phyloP scores from a whole-genome alignment of 1,140 invertebrate species.

The Diploscapter pachys region DNA sequence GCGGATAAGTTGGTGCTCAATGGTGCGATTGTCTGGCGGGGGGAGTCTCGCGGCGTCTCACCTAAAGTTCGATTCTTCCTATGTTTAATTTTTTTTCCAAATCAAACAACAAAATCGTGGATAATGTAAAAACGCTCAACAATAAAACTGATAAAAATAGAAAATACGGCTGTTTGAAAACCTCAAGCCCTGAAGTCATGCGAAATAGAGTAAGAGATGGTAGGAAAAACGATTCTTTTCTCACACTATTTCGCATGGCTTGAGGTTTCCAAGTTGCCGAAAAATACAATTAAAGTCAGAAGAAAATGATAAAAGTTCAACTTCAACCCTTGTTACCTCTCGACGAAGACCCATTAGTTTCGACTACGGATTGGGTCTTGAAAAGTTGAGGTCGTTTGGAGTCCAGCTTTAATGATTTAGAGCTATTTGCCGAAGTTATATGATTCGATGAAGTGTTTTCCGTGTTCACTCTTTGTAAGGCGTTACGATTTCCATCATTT shows the following conservation, averaged over 20 bases:
- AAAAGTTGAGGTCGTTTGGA: conserved; percentile 39
- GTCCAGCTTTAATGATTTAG: too few species aligned
- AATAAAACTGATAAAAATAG: background rate
- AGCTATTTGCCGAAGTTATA: too few species aligned
- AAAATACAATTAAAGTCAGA: background rate
- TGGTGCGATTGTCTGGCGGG: conserved; percentile 7
- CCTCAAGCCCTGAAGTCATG: background rate
- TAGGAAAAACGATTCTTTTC: too few species aligned
- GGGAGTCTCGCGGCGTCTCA: conserved; percentile 28
- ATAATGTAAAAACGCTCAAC: too few species aligned
- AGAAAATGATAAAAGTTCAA: background rate
- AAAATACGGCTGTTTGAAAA: background rate
- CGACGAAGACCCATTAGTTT: conserved; percentile 12
- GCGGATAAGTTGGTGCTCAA: conserved; percentile 3
- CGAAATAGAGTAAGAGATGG: too few species aligned
- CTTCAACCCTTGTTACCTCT: conserved; percentile 25
- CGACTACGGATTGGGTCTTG: conserved; percentile 50
- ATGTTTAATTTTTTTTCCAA: too few species aligned
- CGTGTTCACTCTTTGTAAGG: too few species aligned
- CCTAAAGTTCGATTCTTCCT: conserved; percentile 14
- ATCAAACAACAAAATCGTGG: too few species aligned
- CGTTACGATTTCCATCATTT: too few species aligned
- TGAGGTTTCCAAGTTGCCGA: background rate
- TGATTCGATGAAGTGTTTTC: too few species aligned
- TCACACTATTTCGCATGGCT: too few species aligned